phyloP scores from a whole-genome alignment of 2,797 vertebrate genomes.

The Alfaro cultratus region DNA sequence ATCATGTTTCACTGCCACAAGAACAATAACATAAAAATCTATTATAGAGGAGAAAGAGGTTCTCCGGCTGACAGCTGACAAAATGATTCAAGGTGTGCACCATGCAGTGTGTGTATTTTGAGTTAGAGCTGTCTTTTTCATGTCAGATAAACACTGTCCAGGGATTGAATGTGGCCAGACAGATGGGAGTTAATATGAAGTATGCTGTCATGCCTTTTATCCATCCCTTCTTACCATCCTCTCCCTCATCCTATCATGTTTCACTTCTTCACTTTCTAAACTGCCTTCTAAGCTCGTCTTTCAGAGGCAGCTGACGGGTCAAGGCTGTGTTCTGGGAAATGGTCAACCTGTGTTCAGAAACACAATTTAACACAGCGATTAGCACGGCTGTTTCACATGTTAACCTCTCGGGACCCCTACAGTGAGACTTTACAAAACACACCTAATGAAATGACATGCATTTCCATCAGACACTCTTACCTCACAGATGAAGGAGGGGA shows the following conservation, averaged over 20 bases:
- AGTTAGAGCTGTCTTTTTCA: conserved; percentile 27
- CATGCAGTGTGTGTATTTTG: conserved; percentile 38
- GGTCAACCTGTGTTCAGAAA: conserved; percentile 60
- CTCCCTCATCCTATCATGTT: conserved; percentile 29
- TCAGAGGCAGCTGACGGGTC: conserved; percentile 51
- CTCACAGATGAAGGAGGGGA: conserved; percentile 9
- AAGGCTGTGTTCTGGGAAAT: conserved; percentile 66
- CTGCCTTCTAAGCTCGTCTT: conserved; percentile 56
- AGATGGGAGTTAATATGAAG: conserved; percentile 68
- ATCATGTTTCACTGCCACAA: conserved; percentile 14
- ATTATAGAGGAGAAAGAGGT: conserved; percentile 23
- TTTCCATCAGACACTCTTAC: conserved; percentile 23
- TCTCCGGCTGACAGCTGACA: conserved; percentile 33
- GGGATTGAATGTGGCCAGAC: conserved; percentile 33
- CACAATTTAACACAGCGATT: conserved; percentile 66
- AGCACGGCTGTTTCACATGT: conserved; percentile 57
- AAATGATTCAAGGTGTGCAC: conserved; percentile 46
- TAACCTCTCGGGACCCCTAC: conserved; percentile 55
- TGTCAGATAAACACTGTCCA: conserved; percentile 46
- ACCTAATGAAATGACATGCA: conserved; percentile 27
- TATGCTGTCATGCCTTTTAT: conserved; percentile 80
- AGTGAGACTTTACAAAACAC: conserved; percentile 34
- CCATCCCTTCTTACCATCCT: conserved; percentile 52
- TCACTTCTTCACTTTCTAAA: conserved; percentile 36
- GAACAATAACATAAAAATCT: conserved; percentile 24